Evolutionary conservation across 2,888 invertebrate genomes (phyloP).

Genomic region (Apomyelois bistriatella): DNA sequence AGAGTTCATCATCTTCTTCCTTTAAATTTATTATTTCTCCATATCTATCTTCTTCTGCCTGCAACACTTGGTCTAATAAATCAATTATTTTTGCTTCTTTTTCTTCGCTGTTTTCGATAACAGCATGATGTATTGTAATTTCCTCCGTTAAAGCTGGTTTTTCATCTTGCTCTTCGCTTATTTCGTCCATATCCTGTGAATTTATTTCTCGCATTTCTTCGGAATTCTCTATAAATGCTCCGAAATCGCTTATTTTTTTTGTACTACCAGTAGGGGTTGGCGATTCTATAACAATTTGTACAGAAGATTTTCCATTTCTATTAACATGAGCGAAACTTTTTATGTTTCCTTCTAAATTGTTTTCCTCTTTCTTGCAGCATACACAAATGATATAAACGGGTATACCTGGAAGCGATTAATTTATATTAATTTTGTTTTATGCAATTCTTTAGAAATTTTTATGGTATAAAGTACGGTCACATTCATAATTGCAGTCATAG

Average conservation of each 20-base stretch:
- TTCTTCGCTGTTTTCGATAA: slow-evolving; percentile 60
- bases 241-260: slow-evolving; percentile 38
- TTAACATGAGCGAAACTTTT: slow-evolving; percentile 34
- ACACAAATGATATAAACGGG: slow-evolving; percentile 59
- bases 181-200: slow-evolving; percentile 33
- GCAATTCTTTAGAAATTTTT: too few relatives aligned
- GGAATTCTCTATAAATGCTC: slow-evolving; percentile 31
- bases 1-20: slow-evolving; percentile 33
- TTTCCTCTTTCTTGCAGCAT: slow-evolving; percentile 38
- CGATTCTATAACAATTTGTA: slow-evolving; percentile 64
- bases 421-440: too few relatives aligned
- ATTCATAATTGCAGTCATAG: too few relatives aligned
- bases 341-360: slow-evolving; percentile 34
- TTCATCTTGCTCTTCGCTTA: slow-evolving; percentile 31
- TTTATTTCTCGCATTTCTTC: slow-evolving; percentile 24
- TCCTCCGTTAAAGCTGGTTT: slow-evolving; percentile 33
- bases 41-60: slow-evolving; percentile 72
- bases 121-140: slow-evolving; percentile 49
- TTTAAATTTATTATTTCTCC: slow-evolving; percentile 53
- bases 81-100: slow-evolving; percentile 74
- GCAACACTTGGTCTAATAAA: slow-evolving; percentile 67
- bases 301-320: slow-evolving; percentile 55
- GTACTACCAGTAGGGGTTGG: slow-evolving; percentile 65
- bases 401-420: slow-evolving; percentile 48
- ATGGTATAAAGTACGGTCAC: too few relatives aligned